A percentile compares a stretch with the other conserved stretches of the same genome.
Conservation (phyloP, 2,797 vertebrate genomes). For the Limnodromus scolopaceus region DNA sequence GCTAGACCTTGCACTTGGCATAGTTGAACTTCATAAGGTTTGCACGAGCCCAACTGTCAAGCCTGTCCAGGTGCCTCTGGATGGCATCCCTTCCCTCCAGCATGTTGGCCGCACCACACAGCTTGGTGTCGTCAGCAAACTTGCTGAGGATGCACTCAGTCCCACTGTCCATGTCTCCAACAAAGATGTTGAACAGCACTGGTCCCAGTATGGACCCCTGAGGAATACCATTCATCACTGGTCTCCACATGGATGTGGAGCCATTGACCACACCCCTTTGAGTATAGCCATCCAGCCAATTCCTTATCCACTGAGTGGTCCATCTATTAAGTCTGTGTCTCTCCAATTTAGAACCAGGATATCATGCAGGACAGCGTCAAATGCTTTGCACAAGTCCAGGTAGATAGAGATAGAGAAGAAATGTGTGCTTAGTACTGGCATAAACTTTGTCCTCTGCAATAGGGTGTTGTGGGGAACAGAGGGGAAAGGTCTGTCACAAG, state of each 20-base stretch:
- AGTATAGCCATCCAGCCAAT: background rate
- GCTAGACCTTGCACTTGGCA: background rate
- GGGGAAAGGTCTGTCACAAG: background rate
- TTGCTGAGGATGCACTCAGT: background rate
- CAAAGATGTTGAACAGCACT: background rate
- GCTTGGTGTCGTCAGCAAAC: background rate
- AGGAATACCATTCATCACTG: background rate
- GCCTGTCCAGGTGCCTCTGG: background rate
- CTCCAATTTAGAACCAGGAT: background rate
- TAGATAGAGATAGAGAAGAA: background rate
- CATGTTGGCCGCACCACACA: background rate
- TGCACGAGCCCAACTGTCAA: background rate
- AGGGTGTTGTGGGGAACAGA: rapidly evolving
- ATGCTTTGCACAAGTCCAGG: background rate
- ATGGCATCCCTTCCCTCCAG: background rate
- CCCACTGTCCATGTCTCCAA: background rate
- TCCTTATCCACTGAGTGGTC: background rate
- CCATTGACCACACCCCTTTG: background rate
- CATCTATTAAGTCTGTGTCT: background rate
- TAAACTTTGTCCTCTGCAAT: too few species aligned
- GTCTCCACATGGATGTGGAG: background rate
- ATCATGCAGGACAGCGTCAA: background rate
- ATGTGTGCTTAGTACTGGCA: rapidly evolving
- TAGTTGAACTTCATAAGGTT: background rate
- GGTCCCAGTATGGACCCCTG: background rate